Evolutionary conservation across 2,113 vertebrate genomes (phyloP), one percentile per base, ranked within the genome.

Genomic region (Silurus meridionalis): DNA sequence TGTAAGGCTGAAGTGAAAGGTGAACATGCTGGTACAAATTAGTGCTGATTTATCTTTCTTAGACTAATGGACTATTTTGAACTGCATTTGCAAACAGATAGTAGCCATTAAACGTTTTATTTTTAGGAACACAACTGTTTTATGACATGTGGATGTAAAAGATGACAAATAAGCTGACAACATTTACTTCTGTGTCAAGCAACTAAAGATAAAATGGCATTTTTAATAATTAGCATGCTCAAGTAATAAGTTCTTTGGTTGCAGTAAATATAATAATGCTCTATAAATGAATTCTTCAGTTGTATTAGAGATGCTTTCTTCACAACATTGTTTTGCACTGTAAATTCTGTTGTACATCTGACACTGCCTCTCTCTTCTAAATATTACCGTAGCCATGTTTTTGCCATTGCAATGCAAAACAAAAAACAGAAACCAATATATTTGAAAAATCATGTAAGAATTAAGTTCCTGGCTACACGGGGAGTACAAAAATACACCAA

Each of bases 301-400:
- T 53, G 57, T 37, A 78, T 85, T 78, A 63, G 37, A 77, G 6
- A 82, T 52, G 46, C 4, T 50, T 57, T 84, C 50, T 84, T 57
- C 37, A 23, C 2, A 9, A 74, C 25, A 58, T 6, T 6, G 3
- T 8, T 17, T 84, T 77, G 61, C 74, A 78, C 52, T 15, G 17
- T 60, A 28, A 1, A 5, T 80, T 37, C 25, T 78, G 52, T 55
- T 57, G 23, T 19, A 50, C 46, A 74, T 74, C 46, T 25, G n/a
- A 78, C 23, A 78, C 19, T 50, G 2, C 25, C n/a, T 15, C 55
- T 15, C 23, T 7, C 48, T 14, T 72, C 71, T 23, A 75, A 52
- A 75, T n/a, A 53, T 75, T n/a, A 75, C 21, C n/a, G 21, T 53
- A 53, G 48, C 48, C 72, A 75, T n/a, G 48, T 53, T 75, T 75